These are phyloP conservation scores for Lordiphosa mommai DNA, from an alignment of 1,140 invertebrate species.

Conservation along the genomic window DNA sequence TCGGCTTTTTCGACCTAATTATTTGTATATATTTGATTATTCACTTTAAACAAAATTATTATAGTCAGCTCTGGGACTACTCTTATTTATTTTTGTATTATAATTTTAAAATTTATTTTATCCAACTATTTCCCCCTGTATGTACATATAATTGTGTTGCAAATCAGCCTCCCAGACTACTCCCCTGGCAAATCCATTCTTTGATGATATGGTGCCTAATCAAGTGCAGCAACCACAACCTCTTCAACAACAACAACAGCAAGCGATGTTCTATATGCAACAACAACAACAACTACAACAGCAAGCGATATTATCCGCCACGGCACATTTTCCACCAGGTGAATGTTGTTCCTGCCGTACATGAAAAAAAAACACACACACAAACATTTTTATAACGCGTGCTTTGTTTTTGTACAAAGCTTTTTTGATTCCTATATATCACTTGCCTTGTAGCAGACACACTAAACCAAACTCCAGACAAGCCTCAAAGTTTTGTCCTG, in stretches of 20 bases:
- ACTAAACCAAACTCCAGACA: constrained; percentile 6
- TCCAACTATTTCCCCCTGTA: not conserved
- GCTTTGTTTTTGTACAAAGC: constrained; percentile 67
- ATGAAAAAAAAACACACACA: not conserved
- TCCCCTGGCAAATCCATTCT: constrained; percentile 75
- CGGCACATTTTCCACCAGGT: constrained; percentile 59
- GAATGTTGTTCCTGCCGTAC: constrained; percentile 24
- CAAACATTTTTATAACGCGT: constrained; percentile 1
- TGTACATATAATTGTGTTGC: constrained; percentile 32
- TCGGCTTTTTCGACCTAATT: too few relatives aligned
- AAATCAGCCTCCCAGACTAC: constrained; percentile 29
- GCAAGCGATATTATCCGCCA: constrained; percentile 29
- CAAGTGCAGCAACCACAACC: constrained; percentile 22
- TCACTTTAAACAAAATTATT: too few relatives aligned
- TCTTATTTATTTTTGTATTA: too few relatives aligned
- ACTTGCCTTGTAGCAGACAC: constrained; percentile 40
- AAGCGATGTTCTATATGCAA: constrained; percentile 38
- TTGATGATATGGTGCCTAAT: constrained; percentile 48
- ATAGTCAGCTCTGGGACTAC: too few relatives aligned
- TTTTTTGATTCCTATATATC: constrained; percentile 23
- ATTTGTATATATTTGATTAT: too few relatives aligned
- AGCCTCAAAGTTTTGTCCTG: constrained; percentile 19
- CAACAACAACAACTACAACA: constrained; percentile 32
- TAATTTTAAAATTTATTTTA: not conserved
- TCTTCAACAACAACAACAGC: constrained; percentile 30